Conservation (phyloP, 2,888 invertebrate genomes). For the Scaeva pyrastri region DNA sequence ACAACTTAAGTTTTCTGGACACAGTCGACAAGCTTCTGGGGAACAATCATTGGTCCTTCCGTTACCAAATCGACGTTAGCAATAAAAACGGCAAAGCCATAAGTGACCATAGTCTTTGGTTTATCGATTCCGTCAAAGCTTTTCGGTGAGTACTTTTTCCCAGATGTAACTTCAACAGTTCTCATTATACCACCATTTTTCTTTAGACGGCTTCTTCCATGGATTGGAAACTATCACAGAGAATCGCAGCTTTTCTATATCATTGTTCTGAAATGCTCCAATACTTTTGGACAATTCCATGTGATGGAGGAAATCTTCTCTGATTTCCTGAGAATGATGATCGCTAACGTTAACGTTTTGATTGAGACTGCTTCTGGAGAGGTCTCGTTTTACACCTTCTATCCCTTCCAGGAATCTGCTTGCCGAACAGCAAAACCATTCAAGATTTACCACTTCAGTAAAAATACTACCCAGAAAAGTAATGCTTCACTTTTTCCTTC, state of each 20-base stretch:
- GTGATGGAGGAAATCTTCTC: background rate
- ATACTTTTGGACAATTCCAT: no score
- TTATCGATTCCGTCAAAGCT: constrained; percentile 10
- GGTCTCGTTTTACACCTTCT: background rate
- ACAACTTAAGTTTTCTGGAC: background rate
- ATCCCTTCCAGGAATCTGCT: background rate
- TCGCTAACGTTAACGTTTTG: background rate
- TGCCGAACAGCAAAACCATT: background rate
- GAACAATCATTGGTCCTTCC: background rate
- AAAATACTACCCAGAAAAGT: background rate
- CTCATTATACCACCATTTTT: no score
- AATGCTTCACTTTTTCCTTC: background rate
- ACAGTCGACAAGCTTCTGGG: constrained; percentile 4
- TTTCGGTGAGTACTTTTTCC: constrained; percentile 18
- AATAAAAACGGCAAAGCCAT: background rate
- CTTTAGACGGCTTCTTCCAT: background rate
- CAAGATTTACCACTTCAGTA: background rate
- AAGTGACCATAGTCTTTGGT: constrained; percentile 9
- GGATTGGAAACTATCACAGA: background rate
- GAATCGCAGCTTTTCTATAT: background rate
- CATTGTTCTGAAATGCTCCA: background rate
- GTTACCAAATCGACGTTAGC: constrained; percentile 18
- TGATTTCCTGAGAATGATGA: background rate
- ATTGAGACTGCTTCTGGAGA: background rate
- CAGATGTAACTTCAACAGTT: no score